phyloP scores from a whole-genome alignment of 1,140 invertebrate genomes.

The Lerema accius region DNA sequence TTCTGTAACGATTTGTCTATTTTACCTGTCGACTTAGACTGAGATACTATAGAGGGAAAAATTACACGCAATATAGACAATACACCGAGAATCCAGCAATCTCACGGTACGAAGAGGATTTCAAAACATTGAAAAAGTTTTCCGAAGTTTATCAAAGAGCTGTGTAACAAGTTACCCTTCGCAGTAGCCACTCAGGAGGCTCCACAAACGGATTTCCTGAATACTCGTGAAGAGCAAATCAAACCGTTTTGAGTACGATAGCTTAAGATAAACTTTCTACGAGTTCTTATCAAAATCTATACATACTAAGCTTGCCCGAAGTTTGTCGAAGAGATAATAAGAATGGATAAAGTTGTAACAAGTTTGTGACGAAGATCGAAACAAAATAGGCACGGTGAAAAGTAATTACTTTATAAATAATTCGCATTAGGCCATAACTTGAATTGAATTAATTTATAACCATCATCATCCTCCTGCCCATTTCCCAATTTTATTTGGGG shows the following conservation, averaged over 20 bases:
- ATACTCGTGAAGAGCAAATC: slow-evolving; percentile 9
- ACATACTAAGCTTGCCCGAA: slow-evolving; percentile 1
- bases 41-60: neutral
- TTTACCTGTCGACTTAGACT: neutral
- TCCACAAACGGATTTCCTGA: slow-evolving; percentile 2
- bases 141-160: neutral
- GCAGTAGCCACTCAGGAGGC: slow-evolving; percentile 3
- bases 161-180: neutral
- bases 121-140: neutral
- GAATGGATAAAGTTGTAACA: slow-evolving; percentile 2
- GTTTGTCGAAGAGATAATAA: slow-evolving; percentile 2
- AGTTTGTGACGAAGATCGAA: neutral
- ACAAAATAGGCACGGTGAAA: neutral
- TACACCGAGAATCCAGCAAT: neutral
- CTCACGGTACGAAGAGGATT: neutral
- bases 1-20: too few relatives aligned
- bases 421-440: neutral
- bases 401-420: neutral
- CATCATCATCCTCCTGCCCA: too few relatives aligned
- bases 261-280: slow-evolving; percentile 2
- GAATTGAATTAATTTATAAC: neutral
- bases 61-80: neutral
- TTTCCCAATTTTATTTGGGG: too few relatives aligned
- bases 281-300: slow-evolving; percentile 2
- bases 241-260: slow-evolving; percentile 14